Evolutionary conservation across 2,113 vertebrate species (phyloP).

Genomic region (Potamarius usumacintae): DNA sequence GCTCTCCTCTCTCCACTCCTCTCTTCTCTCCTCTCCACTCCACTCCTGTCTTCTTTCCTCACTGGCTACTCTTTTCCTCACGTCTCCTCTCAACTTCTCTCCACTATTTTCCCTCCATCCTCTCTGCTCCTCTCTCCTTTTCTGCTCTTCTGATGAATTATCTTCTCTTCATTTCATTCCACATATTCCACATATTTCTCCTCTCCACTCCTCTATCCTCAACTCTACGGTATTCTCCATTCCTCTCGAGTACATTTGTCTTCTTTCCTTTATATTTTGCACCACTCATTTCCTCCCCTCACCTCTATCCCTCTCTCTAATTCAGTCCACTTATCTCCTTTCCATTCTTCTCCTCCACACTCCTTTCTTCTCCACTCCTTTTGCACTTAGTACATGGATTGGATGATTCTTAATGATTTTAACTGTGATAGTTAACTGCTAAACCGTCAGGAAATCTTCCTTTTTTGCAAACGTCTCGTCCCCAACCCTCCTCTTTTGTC

Average conservation of each 20-base stretch:
- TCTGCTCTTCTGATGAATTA: constrained; percentile 14
- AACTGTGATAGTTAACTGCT: not conserved
- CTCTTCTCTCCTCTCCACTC: not conserved
- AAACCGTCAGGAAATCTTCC: not conserved
- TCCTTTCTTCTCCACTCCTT: not conserved
- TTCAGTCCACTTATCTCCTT: not conserved
- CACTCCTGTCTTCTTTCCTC: too few species aligned
- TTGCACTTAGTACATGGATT: not conserved
- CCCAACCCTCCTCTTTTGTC: not conserved
- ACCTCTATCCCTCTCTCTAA: not conserved
- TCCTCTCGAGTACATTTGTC: not conserved
- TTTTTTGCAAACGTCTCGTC: not conserved
- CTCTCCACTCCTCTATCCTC: not conserved
- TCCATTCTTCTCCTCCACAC: constrained; percentile 24
- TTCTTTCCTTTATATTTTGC: constrained; percentile 51
- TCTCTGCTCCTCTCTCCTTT: too few species aligned
- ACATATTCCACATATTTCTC: too few species aligned
- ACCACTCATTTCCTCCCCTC: not conserved
- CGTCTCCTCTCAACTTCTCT: too few species aligned
- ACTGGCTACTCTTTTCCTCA: too few species aligned
- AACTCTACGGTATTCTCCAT: not conserved
- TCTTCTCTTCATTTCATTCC: constrained; percentile 22
- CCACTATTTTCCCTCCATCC: too few species aligned
- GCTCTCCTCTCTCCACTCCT: not conserved
- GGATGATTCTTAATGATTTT: not conserved